Conservation (phyloP, 2,113 vertebrate species). For the Nycticryphes semicollaris region DNA sequence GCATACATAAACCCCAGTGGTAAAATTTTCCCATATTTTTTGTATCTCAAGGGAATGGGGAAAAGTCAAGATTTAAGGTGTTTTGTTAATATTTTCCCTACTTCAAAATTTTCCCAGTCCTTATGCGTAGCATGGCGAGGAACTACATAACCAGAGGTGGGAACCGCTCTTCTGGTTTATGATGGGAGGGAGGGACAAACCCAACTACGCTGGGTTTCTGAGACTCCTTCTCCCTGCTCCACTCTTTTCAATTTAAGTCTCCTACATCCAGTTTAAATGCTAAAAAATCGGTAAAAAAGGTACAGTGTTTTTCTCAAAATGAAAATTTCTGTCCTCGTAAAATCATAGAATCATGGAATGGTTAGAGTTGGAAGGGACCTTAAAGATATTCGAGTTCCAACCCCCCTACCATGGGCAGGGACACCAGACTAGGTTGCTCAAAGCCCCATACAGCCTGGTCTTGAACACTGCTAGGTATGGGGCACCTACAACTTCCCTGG, state of each 20-base stretch:
- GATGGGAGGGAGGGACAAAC: background rate
- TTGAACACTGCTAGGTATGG: no score
- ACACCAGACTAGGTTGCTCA: no score
- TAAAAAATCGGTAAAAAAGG: background rate
- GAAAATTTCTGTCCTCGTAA: background rate
- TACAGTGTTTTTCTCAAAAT: background rate
- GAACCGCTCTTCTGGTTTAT: background rate
- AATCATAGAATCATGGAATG: no score
- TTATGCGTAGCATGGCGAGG: background rate
- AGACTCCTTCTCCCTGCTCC: background rate
- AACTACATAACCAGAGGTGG: background rate
- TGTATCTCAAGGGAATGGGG: background rate
- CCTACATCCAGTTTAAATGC: background rate
- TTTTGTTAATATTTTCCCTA: background rate
- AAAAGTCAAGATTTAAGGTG: background rate
- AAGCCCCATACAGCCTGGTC: no score
- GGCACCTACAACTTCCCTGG: no score
- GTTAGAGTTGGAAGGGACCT: no score
- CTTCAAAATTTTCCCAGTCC: background rate
- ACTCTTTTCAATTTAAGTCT: background rate
- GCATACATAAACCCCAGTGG: background rate
- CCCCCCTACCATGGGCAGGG: no score
- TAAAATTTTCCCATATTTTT: background rate
- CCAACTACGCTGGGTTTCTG: background rate
- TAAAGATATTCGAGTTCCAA: no score